A percentile compares a stretch with the other conserved stretches of the same genome.
Evolutionary conservation across 2,797 vertebrate genomes (phyloP).

Genomic region (Xiphophorus birchmanni): DNA sequence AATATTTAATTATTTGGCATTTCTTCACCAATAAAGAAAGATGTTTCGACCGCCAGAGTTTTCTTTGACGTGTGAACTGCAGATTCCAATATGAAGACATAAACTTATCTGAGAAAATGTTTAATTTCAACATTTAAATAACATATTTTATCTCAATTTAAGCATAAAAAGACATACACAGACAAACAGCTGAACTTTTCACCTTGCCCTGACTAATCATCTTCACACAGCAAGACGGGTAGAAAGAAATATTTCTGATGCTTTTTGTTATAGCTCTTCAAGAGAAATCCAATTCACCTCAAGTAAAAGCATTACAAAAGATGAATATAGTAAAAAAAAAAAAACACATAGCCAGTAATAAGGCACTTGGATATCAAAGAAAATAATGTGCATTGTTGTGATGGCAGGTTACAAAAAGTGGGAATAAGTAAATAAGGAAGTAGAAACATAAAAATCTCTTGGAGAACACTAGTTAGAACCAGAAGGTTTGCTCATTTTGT

Average conservation of each 20-base stretch:
- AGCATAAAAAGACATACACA: not conserved
- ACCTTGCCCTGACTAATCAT: not conserved
- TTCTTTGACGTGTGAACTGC: not conserved
- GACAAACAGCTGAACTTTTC: not conserved
- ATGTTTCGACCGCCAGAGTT: not conserved
- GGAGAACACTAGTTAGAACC: not conserved
- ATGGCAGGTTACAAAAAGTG: not conserved
- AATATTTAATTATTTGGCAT: not conserved
- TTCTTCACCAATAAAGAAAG: not conserved
- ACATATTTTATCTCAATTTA: not conserved
- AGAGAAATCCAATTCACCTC: not conserved
- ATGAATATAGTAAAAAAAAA: not conserved
- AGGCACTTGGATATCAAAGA: not conserved
- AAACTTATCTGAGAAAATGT: not conserved
- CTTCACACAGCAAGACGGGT: not conserved
- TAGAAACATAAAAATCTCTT: not conserved
- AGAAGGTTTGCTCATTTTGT: not conserved
- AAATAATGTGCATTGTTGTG: not conserved
- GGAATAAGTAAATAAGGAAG: not conserved
- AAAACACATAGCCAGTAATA: not conserved
- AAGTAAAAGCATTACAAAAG: not conserved
- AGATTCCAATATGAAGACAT: not conserved
- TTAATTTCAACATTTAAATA: not conserved
- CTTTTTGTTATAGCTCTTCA: not conserved
- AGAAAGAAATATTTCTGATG: not conserved